Percentiles rank a stretch among this genome's conserved stretches.
These are phyloP conservation scores for Euspilapteryx auroguttella DNA, from an alignment of 2,888 invertebrate genomes.

Conservation along the genomic window DNA sequence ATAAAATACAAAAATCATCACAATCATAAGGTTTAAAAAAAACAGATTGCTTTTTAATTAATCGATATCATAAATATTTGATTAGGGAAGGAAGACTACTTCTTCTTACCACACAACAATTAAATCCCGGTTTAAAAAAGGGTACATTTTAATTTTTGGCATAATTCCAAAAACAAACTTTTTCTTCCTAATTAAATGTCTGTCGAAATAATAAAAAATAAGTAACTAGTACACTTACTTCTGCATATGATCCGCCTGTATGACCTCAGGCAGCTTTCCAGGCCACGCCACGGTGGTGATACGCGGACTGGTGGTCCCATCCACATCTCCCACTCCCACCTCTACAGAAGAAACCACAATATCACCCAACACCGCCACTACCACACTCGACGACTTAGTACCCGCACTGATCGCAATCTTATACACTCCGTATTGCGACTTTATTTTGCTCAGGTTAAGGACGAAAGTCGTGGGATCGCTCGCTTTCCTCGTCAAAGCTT, in stretches of 20 bases:
- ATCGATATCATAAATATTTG: no score
- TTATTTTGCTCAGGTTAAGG: conserved; percentile 75
- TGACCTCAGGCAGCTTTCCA: conserved; percentile 65
- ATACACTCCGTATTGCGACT: conserved; percentile 85
- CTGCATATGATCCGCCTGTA: conserved; percentile 89
- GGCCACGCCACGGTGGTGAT: conserved; percentile 74
- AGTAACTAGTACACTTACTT: conserved; percentile 62
- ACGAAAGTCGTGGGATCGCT: conserved; percentile 70
- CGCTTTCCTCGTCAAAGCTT: conserved; percentile 52
- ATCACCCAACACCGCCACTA: conserved; percentile 74
- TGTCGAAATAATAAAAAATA: no score
- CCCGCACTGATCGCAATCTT: conserved; percentile 76
- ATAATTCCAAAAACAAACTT: no score
- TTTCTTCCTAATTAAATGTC: no score
- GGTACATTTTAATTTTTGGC: no score
- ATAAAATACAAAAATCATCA: no score
- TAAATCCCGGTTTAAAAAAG: no score
- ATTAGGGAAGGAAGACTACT: no score
- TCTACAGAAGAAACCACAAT: conserved; percentile 78
- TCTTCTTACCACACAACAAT: no score
- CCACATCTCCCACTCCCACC: conserved; percentile 87
- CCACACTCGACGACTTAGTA: conserved; percentile 59
- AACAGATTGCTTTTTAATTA: no score
- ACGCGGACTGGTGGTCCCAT: conserved; percentile 83
- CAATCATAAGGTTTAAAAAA: no score